Conservation (phyloP, 2,797 vertebrate genomes). For the Botia almorhae region DNA sequence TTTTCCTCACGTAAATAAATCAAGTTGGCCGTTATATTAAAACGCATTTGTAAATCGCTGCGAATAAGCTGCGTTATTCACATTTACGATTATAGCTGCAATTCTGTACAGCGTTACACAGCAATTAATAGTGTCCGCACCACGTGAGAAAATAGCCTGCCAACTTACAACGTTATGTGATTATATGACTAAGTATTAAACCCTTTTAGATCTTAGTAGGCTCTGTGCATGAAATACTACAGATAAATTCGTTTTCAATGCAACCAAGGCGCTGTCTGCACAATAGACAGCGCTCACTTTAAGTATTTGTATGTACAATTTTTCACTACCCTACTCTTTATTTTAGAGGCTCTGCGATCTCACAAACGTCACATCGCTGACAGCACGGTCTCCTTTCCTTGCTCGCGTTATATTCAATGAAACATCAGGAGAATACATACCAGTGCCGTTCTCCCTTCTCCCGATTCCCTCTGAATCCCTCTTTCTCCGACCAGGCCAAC, state of each 20-base stretch:
- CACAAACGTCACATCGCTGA: not conserved
- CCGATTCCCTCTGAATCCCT: constrained; percentile 26
- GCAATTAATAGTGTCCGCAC: not conserved
- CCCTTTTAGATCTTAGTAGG: not conserved
- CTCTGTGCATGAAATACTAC: not conserved
- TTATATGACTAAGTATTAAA: not conserved
- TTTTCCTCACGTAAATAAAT: constrained; percentile 4
- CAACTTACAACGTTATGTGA: constrained; percentile 8
- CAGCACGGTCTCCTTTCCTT: not conserved
- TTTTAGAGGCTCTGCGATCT: not conserved
- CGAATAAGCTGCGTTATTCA: not conserved
- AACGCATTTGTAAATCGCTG: not conserved
- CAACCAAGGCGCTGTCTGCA: constrained; percentile 18
- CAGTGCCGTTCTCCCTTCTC: constrained; percentile 72
- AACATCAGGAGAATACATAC: constrained; percentile 71
- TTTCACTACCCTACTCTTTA: not conserved
- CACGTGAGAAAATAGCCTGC: constrained; percentile 26
- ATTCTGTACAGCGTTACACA: constrained; percentile 4
- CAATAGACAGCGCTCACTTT: constrained; percentile 20
- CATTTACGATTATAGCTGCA: not conserved
- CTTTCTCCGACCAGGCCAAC: constrained; percentile 41
- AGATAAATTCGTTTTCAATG: constrained; percentile 16
- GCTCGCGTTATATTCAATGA: constrained; percentile 11
- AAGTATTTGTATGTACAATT: not conserved
- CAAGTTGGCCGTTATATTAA: not conserved